Percentiles rank a stretch among this genome's conserved stretches.
Evolutionary conservation across 1,140 invertebrate genomes (phyloP).

Genomic region (Latrodectus geometricus): DNA sequence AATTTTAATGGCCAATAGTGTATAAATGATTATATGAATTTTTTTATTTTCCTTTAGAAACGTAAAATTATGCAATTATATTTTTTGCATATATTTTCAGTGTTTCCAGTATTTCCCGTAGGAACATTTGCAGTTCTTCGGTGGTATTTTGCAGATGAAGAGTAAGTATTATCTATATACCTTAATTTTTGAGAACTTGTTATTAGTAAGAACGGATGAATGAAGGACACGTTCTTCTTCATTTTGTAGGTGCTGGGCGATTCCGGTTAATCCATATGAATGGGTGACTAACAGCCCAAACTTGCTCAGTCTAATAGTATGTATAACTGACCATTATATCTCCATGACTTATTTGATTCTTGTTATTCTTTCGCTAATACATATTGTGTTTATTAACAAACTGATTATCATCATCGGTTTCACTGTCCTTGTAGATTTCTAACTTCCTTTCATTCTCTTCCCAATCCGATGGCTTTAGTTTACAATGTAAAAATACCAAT

Average conservation of each 20-base stretch:
- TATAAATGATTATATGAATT: too few species aligned
- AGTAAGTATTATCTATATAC: conserved; percentile 10
- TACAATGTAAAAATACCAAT: too few species aligned
- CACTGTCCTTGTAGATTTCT: too few species aligned
- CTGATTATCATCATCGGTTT: too few species aligned
- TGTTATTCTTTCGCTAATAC: neutral
- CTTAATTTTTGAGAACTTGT: neutral
- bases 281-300: conserved; percentile 72
- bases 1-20: too few species aligned
- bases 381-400: too few species aligned
- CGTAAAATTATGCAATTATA: too few species aligned
- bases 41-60: too few species aligned
- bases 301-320: conserved; percentile 71
- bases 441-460: too few species aligned
- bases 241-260: conserved; percentile 70
- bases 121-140: conserved; percentile 30
- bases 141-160: conserved; percentile 54
- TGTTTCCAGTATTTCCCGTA: conserved; percentile 47
- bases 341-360: neutral
- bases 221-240: neutral
- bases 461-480: too few species aligned
- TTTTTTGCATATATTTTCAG: too few species aligned
- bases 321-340: conserved; percentile 39
- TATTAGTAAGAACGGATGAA: neutral
- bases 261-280: conserved; percentile 69